A percentile compares a stretch with the other conserved stretches of the same genome.
phyloP scores from a whole-genome alignment of 1,140 invertebrate species.

The Zaprionus davidi region DNA sequence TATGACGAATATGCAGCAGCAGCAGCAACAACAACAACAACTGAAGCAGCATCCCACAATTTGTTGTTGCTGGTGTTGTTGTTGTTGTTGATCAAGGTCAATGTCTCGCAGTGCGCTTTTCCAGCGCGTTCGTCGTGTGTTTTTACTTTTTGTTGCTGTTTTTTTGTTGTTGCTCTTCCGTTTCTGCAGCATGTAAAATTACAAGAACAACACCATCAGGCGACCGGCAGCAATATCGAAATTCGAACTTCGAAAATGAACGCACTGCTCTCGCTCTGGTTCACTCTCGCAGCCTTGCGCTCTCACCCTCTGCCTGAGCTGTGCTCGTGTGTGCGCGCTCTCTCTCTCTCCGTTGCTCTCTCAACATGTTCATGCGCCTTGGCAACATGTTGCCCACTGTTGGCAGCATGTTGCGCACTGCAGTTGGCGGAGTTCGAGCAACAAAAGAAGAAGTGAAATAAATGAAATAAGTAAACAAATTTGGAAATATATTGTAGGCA shows the following conservation, averaged over 20 bases:
- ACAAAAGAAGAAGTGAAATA: slow-evolving; percentile 6
- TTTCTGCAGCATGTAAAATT: slow-evolving; percentile 71
- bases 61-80: slow-evolving; percentile 35
- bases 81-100: slow-evolving; percentile 70
- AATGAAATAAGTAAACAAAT: slow-evolving; percentile 15
- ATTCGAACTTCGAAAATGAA: slow-evolving; percentile 73
- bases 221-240: slow-evolving; percentile 43
- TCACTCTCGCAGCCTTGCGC: not conserved
- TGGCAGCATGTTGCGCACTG: slow-evolving; percentile 38
- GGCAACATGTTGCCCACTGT: slow-evolving; percentile 52
- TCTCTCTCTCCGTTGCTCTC: not conserved
- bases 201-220: slow-evolving; percentile 39
- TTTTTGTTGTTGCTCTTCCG: slow-evolving; percentile 27
- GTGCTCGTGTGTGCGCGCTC: not conserved
- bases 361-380: not conserved
- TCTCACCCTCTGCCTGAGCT: slow-evolving; percentile 11
- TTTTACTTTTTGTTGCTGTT: slow-evolving; percentile 51
- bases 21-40: slow-evolving; percentile 30
- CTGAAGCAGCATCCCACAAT: slow-evolving; percentile 39
- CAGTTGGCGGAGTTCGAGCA: slow-evolving; percentile 13
- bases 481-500: slow-evolving; percentile 51
- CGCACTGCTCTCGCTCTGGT: slow-evolving; percentile 10
- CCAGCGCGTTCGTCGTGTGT: slow-evolving; percentile 27
- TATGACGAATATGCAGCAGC: slow-evolving; percentile 39
- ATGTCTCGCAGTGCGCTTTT: slow-evolving; percentile 72